Base-by-base conservation (phyloP, 2,888 invertebrate genomes). In the Dilophus febrilis region DNA sequence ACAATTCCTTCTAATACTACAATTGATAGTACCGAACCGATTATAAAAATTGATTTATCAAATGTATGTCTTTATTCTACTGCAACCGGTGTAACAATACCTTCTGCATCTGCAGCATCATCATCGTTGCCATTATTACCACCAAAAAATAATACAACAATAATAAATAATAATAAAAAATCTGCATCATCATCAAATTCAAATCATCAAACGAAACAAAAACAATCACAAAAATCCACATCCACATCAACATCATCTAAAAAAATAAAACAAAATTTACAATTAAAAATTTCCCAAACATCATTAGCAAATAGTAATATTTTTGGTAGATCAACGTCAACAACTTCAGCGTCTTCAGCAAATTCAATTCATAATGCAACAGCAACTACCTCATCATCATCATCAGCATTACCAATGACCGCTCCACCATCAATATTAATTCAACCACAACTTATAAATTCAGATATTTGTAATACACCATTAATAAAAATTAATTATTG, bases 401-500 rank as follows among this genome's bases (percentile, higher is more conserved):
- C 18, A 7, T 34, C 34, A 12, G 19, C 17, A 5, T 16, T 30
- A 17, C 16, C 36, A 37, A 17, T 44, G 35, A 43, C 42, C 41
- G 41, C 43, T 19, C 47, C 48, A 47, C 50, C 54, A 42, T 51
- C 53, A 50, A 53, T 53, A 52, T 56, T 58, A 50, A n/a, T n/a
- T n/a, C 59, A 56, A 48, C 54, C 58, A 45, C 53, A 59, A 13
- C 56, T 61, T 47, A 53, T 59, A 46, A 57, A 50, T 48, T 53
- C 53, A 43, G 59, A 61, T 43, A 53, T 58, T 29, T 53, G 49
- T 46, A 58, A 51, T 44, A 58, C 58, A 43, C 61, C 61, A 41
- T 47, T 60, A 40, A 58, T 62, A 31, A 62, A 62, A 53, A 61
- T 62, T 47, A 61, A 61, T 47, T 62, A 61, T 48, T 61, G 61